Evolutionary conservation across 1,140 invertebrate genomes (phyloP).

Genomic region (Holcopasites calliopsidis): DNA sequence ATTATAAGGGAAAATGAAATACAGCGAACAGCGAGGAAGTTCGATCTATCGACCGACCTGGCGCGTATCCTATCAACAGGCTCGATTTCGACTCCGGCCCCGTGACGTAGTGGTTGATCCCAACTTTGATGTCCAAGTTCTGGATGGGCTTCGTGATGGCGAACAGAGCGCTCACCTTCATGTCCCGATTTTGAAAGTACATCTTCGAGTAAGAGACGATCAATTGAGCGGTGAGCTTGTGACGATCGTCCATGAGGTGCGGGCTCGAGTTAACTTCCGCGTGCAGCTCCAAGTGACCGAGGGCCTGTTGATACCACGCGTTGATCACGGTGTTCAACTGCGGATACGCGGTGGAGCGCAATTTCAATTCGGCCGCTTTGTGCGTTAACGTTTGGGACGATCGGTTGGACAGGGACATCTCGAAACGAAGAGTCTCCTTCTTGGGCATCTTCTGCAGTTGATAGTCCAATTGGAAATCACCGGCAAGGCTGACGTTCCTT

Average conservation of each 20-base stretch:
- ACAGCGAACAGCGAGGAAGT: background rate
- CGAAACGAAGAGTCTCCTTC: conserved; percentile 84
- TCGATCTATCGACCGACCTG: conserved; percentile 62
- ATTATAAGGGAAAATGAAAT: background rate
- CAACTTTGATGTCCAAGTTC: conserved; percentile 79
- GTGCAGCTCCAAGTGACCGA: conserved; percentile 81
- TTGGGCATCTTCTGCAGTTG: conserved; percentile 83
- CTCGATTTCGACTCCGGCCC: conserved; percentile 71
- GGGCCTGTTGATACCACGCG: conserved; percentile 82
- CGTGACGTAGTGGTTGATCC: conserved; percentile 70
- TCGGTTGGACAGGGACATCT: conserved; percentile 84
- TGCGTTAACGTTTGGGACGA: conserved; percentile 82
- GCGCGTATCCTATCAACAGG: conserved; percentile 78
- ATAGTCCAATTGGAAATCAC: conserved; percentile 84
- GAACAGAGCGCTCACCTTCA: conserved; percentile 76
- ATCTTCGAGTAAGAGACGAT: conserved; percentile 80
- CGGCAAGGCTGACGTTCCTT: conserved; percentile 78
- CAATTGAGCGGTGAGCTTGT: conserved; percentile 81
- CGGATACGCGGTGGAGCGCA: conserved; percentile 88
- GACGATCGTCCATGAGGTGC: conserved; percentile 78
- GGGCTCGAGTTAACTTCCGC: conserved; percentile 79
- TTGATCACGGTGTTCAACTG: conserved; percentile 86
- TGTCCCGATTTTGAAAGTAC: conserved; percentile 75
- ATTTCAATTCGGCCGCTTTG: conserved; percentile 81
- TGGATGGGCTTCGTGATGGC: conserved; percentile 78